Percentiles rank a stretch among this genome's conserved stretches.
phyloP scores from a whole-genome alignment of 2,797 vertebrate species.

The Enteromius argenteus region DNA sequence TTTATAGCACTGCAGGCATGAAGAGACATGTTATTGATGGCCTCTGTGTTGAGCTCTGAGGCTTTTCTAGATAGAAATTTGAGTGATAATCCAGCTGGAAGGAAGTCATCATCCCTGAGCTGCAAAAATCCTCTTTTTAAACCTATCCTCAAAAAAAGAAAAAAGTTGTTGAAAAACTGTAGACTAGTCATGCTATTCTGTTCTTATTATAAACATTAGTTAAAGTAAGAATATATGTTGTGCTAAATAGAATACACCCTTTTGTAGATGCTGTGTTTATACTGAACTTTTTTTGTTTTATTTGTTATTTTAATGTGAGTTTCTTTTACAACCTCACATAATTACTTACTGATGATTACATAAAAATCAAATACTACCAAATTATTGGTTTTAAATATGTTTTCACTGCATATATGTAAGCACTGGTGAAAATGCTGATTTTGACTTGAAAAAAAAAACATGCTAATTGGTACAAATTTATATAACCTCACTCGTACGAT shows the following conservation, averaged over 20 bases:
- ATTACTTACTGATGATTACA: not conserved
- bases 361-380: not conserved
- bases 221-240: not conserved
- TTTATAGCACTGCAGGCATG: not conserved
- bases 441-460: no score
- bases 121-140: not conserved
- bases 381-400: not conserved
- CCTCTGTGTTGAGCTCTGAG: slow-evolving; percentile 4
- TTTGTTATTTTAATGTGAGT: no score
- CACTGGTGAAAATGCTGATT: not conserved
- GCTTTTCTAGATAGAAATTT: slow-evolving; percentile 26
- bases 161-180: not conserved
- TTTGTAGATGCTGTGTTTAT: not conserved
- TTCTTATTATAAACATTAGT: not conserved
- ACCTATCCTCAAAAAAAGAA: not conserved
- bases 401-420: not conserved
- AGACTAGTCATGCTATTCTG: not conserved
- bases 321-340: not conserved
- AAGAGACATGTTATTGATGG: slow-evolving; percentile 29
- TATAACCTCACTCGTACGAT: no score
- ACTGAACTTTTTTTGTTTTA: no score
- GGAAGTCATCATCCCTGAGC: slow-evolving; percentile 3
- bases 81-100: slow-evolving; percentile 25
- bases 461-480: no score
- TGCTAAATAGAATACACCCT: not conserved